Evolutionary conservation across 2,797 vertebrate genomes (phyloP).

Genomic region (Cheirogaleus major): DNA sequence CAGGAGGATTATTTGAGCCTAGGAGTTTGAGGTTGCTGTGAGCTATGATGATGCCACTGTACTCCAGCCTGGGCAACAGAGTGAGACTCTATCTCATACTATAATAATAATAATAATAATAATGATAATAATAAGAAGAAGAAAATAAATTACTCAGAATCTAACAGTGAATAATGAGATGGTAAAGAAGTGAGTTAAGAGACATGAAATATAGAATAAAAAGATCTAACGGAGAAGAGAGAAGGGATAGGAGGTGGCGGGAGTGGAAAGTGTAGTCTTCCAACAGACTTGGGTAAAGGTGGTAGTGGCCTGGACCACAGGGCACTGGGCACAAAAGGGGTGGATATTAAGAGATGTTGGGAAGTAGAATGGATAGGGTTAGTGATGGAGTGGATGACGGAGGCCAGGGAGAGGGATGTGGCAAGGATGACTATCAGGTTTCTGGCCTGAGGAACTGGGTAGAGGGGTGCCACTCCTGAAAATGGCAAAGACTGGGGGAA

Average conservation of each 20-base stretch:
- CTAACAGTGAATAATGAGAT: neutral
- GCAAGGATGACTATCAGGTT: neutral
- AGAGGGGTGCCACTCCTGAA: neutral
- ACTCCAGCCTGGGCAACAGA: neutral
- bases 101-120: neutral
- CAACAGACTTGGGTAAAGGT: neutral
- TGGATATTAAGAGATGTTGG: neutral
- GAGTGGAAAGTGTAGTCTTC: neutral
- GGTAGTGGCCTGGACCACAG: neutral
- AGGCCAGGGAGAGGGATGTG: neutral
- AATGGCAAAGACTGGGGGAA: neutral
- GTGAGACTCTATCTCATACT: neutral
- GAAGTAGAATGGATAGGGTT: neutral
- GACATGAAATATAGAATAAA: neutral
- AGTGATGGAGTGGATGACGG: neutral
- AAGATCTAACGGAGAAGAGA: neutral
- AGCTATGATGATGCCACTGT: neutral
- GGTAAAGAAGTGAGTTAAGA: neutral
- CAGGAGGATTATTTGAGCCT: neutral
- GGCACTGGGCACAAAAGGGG: neutral
- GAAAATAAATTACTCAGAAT: conserved; percentile 2
- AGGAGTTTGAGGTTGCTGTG: neutral
- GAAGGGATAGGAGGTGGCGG: neutral
- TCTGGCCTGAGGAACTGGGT: neutral
- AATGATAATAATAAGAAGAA: neutral